Conservation (phyloP, 2,888 invertebrate species). For the Campopleginae sp. region DNA sequence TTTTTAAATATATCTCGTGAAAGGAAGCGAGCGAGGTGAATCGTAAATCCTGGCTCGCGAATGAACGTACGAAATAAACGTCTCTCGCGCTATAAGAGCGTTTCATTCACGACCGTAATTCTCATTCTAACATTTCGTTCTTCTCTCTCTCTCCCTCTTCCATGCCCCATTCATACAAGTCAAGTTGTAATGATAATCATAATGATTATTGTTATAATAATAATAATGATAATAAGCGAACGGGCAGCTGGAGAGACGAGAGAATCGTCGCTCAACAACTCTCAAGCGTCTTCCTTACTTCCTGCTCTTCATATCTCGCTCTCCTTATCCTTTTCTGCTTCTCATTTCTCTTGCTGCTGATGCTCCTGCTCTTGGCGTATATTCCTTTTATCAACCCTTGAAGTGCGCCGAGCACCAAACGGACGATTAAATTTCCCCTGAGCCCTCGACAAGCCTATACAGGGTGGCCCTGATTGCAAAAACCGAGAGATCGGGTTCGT, state of each 20-base stretch:
- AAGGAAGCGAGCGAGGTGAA: neutral
- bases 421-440: constrained; percentile 62
- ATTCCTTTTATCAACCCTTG: constrained; percentile 63
- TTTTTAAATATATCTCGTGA: neutral
- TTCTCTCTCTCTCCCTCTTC: constrained; percentile 32
- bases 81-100: constrained; percentile 49
- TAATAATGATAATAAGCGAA: constrained; percentile 37
- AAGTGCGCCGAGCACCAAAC: constrained; percentile 62
- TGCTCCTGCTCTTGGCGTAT: constrained; percentile 19
- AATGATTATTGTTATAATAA: constrained; percentile 41
- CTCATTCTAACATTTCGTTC: constrained; percentile 51
- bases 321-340: constrained; percentile 20
- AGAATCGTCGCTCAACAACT: constrained; percentile 48
- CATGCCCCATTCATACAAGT: constrained; percentile 58
- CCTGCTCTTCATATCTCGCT: constrained; percentile 21
- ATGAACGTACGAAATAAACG: constrained; percentile 56
- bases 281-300: constrained; percentile 29
- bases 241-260: constrained; percentile 56
- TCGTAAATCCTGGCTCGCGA: constrained; percentile 47
- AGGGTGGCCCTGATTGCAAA: constrained; percentile 5
- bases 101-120: constrained; percentile 73
- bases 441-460: constrained; percentile 6
- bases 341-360: constrained; percentile 20
- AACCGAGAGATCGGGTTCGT: neutral
- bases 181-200: constrained; percentile 42